phyloP scores from a whole-genome alignment of 1,140 invertebrate genomes.

The Lepidostoma basale region DNA sequence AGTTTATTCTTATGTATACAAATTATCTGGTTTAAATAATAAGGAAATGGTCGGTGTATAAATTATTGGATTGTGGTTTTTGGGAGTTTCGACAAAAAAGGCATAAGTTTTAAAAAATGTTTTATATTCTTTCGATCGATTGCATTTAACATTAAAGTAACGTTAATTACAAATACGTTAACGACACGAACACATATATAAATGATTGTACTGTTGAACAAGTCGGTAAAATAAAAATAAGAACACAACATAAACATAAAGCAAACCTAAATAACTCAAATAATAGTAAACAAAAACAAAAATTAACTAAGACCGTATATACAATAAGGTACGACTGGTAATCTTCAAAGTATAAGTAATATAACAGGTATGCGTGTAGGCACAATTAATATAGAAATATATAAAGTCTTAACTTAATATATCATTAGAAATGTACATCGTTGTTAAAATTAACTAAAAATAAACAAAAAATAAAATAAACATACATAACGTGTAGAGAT shows the following conservation, averaged over 20 bases:
- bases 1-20: too few relatives aligned
- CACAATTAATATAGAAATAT: conserved; percentile 38
- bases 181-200: conserved; percentile 16
- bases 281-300: conserved; percentile 26
- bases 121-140: conserved; percentile 45
- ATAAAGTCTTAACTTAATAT: conserved; percentile 39
- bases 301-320: conserved; percentile 42
- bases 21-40: too few relatives aligned
- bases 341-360: conserved; percentile 35
- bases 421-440: conserved; percentile 35
- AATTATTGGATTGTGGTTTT: too few relatives aligned
- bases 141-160: conserved; percentile 38
- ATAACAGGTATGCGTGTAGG: conserved; percentile 44
- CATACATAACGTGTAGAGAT: conserved; percentile 10
- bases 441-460: conserved; percentile 30
- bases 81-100: too few relatives aligned
- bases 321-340: conserved; percentile 41
- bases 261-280: conserved; percentile 41
- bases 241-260: conserved; percentile 37
- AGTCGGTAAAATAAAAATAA: conserved; percentile 37
- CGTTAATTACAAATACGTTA: conserved; percentile 32
- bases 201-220: conserved; percentile 34
- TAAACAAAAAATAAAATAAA: conserved; percentile 23
- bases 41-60: neutral
- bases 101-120: conserved; percentile 16